Evolutionary conservation across 2,888 invertebrate genomes (phyloP), one percentile per base, ranked within the genome.

Genomic region (Eustalomyia histrio): DNA sequence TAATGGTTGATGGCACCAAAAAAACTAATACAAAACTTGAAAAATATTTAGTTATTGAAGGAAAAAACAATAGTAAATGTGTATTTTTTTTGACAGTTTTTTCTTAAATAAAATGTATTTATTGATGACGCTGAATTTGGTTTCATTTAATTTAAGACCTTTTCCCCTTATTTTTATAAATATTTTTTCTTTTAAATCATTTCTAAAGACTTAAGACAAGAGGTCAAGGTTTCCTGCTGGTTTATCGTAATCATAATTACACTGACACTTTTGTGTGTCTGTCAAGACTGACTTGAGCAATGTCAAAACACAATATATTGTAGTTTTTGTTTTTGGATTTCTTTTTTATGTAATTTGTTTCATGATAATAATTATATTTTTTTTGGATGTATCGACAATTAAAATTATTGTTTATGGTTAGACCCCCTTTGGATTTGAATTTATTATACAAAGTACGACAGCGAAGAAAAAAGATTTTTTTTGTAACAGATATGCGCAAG

Each of bases 141-240:
- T 29, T 58, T 33, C 57, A 33, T 33, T 33, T 29, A 16, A 16
- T 57, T 55, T 21, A n/a, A 33, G 33, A 57, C 17, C 16, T n/a
- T 57, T 57, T n/a, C 1, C 43, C n/a, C 43, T 2, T 6, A 6
- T 29, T n/a, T 43, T 43, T 39, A 12, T 14, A 57, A 12, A 14
- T 5, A 21, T 29, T n/a, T 57, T 57, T 64, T 61, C n/a, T 63
- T 61, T 43, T 43, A 18, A 60, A 52, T 61, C 18, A 29, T 67
- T 47, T 53, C 65, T n/a, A 61, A 29, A 60, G 21, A 52, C 33
- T 47, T 47, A 53, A 67, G 61, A 43, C 29, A 57, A 73, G 33
- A 69, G 79, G 74, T 79, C 79, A 79, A 69, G 74, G 79, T 69
- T 79, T 74, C 64, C 52, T 47, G 64, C 52, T 69, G 69, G 12